These are phyloP conservation scores for Plagodis dolabraria DNA, from an alignment of 2,888 invertebrate species.

Conservation along the genomic window DNA sequence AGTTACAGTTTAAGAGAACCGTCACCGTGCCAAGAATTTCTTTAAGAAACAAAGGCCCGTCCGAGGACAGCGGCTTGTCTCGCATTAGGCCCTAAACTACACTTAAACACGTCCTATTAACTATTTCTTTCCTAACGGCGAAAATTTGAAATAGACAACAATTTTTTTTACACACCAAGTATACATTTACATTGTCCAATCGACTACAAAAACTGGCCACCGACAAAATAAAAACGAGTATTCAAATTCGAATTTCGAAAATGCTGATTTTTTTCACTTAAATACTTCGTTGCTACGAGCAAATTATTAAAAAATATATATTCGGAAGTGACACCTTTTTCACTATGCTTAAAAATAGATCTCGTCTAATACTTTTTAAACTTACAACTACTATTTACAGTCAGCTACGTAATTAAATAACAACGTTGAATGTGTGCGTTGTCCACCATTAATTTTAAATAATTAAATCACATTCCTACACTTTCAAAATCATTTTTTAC, in stretches of 20 bases:
- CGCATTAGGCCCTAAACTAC: constrained; percentile 63
- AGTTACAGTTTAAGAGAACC: constrained; percentile 39
- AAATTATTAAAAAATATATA: constrained; percentile 73
- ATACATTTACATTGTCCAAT: constrained; percentile 52
- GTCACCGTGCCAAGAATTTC: constrained; percentile 43
- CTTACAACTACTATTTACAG: constrained; percentile 73
- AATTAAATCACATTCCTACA: constrained; percentile 39
- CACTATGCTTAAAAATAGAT: constrained; percentile 71
- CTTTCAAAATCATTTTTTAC: constrained; percentile 24
- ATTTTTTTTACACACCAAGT: constrained; percentile 64
- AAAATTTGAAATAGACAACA: constrained; percentile 63
- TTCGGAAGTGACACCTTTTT: constrained; percentile 57
- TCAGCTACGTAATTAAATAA: constrained; percentile 58
- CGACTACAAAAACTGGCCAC: constrained; percentile 69
- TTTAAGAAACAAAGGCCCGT: constrained; percentile 44
- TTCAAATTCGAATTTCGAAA: constrained; percentile 39
- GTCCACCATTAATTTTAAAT: constrained; percentile 31
- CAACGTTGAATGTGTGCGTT: constrained; percentile 39
- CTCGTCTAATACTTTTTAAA: constrained; percentile 72
- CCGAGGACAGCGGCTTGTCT: constrained; percentile 19
- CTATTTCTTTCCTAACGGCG: constrained; percentile 54
- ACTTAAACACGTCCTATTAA: constrained; percentile 44
- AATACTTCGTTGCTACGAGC: constrained; percentile 80
- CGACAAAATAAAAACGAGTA: constrained; percentile 46
- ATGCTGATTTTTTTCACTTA: constrained; percentile 36